Conservation (phyloP, 2,888 invertebrate species). For the Sipha maydis region DNA sequence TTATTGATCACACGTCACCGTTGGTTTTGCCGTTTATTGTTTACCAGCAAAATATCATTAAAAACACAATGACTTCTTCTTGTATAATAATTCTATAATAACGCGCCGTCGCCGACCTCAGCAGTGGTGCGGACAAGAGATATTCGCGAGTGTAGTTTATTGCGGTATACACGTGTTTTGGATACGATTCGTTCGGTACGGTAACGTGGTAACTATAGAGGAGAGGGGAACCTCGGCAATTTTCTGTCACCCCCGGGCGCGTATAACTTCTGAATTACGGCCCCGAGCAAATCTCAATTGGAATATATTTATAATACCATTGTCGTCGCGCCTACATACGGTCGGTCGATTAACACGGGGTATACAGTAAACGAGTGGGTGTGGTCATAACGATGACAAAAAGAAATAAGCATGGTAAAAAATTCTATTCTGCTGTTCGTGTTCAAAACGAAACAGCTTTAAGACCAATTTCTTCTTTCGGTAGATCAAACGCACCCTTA, state of each 20-base stretch:
- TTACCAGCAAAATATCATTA: no score
- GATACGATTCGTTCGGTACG: no score
- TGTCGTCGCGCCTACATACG: background rate
- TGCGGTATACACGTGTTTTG: no score
- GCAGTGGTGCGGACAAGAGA: no score
- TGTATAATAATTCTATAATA: no score
- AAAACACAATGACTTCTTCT: no score
- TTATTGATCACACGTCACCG: no score
- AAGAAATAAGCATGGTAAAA: background rate
- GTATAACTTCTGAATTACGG: background rate
- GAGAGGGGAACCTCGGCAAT: background rate
- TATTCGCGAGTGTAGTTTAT: no score
- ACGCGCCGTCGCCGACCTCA: no score
- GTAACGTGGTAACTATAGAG: no score
- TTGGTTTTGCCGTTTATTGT: no score
- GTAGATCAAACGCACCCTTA: slow-evolving; percentile 28
- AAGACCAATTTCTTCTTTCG: slow-evolving; percentile 47
- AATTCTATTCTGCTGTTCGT: background rate
- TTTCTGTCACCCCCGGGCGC: background rate
- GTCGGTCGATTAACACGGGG: background rate
- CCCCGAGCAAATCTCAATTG: background rate
- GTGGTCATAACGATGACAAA: slow-evolving; percentile 28
- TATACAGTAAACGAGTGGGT: background rate
- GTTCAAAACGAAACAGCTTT: background rate
- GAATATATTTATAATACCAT: background rate